Conservation (phyloP, 1,140 invertebrate genomes). For the Neomicropteryx cornuta region DNA sequence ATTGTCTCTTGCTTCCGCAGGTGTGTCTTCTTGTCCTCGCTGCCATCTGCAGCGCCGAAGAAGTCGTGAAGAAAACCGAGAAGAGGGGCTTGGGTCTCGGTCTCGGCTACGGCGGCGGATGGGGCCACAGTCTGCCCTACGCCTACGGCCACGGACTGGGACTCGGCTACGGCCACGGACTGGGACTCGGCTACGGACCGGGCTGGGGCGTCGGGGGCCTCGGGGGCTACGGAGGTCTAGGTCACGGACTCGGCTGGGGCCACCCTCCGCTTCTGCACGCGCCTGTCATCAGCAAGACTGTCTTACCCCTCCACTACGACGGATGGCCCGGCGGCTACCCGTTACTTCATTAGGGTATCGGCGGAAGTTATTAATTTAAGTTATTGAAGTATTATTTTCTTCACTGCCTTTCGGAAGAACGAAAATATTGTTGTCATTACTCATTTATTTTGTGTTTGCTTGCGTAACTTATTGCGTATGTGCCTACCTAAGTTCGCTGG, state of each 20-base stretch:
- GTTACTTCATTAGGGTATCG: slow-evolving; percentile 5
- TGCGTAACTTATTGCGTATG: no score
- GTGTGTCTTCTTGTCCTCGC: slow-evolving; percentile 9
- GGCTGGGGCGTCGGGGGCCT: no score
- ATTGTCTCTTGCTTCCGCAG: no score
- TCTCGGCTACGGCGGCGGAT: slow-evolving; percentile 10
- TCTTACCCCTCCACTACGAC: slow-evolving; percentile 11
- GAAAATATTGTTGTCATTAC: no score
- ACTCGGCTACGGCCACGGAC: slow-evolving; percentile 2
- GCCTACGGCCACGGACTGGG: slow-evolving; percentile 7
- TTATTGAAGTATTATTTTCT: no score
- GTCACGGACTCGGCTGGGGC: no score
- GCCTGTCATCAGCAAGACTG: slow-evolving; percentile 12
- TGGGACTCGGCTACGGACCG: slow-evolving; percentile 10
- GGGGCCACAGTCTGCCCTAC: slow-evolving; percentile 1
- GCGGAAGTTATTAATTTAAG: no score
- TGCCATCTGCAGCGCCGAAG: slow-evolving; percentile 9
- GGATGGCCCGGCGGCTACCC: slow-evolving; percentile 11
- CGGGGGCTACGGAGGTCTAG: no score
- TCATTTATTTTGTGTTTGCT: no score
- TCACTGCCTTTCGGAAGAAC: no score
- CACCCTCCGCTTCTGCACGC: slow-evolving; percentile 10
- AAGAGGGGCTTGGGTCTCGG: slow-evolving; percentile 12
- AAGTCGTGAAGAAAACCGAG: slow-evolving; percentile 12
- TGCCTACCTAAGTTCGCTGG: no score